Evolutionary conservation across 2,888 invertebrate genomes (phyloP).

Genomic region (Sisyra terminalis): DNA sequence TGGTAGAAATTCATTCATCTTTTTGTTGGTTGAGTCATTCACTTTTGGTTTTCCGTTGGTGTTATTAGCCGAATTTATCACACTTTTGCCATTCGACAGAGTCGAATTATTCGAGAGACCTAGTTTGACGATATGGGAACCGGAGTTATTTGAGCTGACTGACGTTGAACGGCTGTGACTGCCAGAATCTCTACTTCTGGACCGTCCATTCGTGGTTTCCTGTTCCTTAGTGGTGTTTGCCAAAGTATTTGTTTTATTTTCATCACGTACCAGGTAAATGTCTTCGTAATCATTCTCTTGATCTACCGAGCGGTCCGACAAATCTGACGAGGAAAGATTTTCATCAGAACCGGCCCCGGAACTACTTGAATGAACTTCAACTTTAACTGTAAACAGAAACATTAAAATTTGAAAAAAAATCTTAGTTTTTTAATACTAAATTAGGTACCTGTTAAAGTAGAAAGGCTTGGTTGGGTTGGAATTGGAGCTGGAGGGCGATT

Average conservation of each 20-base stretch:
- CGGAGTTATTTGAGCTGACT: conserved; percentile 25
- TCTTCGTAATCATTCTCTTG: conserved; percentile 67
- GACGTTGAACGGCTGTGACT: conserved; percentile 46
- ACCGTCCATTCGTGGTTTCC: conserved; percentile 17
- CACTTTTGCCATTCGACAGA: background rate
- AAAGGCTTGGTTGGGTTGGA: conserved; percentile 22
- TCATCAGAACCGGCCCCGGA: conserved; percentile 47
- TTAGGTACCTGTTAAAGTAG: conserved; percentile 6
- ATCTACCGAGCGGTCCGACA: conserved; percentile 30
- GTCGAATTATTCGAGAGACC: conserved; percentile 11
- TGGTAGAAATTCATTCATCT: conserved; percentile 22
- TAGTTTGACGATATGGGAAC: conserved; percentile 22
- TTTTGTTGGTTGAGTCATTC: conserved; percentile 13
- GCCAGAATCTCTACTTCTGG: conserved; percentile 39
- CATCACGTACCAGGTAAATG: conserved; percentile 56
- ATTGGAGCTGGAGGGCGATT: conserved; percentile 23
- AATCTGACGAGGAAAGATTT: conserved; percentile 39
- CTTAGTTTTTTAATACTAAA: background rate
- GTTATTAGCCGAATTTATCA: background rate
- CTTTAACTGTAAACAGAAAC: conserved; percentile 67
- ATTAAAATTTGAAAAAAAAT: too few relatives aligned
- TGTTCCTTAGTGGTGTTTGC: conserved; percentile 16
- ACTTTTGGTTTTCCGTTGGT: conserved; percentile 7
- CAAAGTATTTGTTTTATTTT: conserved; percentile 20
- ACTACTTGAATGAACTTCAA: conserved; percentile 67